Base-by-base conservation (phyloP, 2,797 vertebrate species). In the Melanotaenia parkinsoni region DNA sequence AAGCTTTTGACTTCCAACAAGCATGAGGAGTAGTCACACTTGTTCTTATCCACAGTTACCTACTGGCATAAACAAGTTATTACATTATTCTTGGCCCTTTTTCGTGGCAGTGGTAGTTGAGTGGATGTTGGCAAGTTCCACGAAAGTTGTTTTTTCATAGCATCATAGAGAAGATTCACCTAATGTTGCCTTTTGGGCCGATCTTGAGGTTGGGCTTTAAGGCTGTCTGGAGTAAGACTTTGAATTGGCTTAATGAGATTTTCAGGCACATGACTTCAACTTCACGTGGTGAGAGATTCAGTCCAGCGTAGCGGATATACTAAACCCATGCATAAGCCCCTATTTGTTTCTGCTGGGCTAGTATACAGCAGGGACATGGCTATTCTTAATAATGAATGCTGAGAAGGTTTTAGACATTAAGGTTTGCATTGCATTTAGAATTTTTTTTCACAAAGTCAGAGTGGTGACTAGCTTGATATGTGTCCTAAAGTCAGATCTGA, bases 241-340 rank as follows among this genome's bases (percentile, higher is more conserved):
- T 84, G 86, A 94, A 94, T 93, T 90, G 93, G 90, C 91, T 92
- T 93, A 94, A 93, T 91, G 83, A 88, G 70, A 73, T 69, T 83
- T 67, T 33, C 73, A 64, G 78, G 76, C 90, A 93, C 87, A 84
- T 86, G 91, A 89, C 82, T 83, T 73, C 30, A 57, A 68, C 13
- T 87, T 93, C 91, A 93, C 89, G 74, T 89, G 89, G 80, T 74
- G 82, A 80, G 76, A 81, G 84, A 70, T 68, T 80, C 33, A 72
- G n/a, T 58, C 38, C 32, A 51, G 61, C 24, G 50, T 47, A 30
- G 20, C 22, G 40, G 59, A 24, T 33, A 50, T 56, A 63, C 66
- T 28, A 30, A 33, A 11, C 37, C 38, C n/a, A 11, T 67, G 53
- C 60, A 56, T 13, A 10, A 26, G 28, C 47, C 57, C 10, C 3